Percentiles rank a stretch among this genome's conserved stretches.
phyloP scores from a whole-genome alignment of 2,797 vertebrate species.

The Luscinia luscinia region DNA sequence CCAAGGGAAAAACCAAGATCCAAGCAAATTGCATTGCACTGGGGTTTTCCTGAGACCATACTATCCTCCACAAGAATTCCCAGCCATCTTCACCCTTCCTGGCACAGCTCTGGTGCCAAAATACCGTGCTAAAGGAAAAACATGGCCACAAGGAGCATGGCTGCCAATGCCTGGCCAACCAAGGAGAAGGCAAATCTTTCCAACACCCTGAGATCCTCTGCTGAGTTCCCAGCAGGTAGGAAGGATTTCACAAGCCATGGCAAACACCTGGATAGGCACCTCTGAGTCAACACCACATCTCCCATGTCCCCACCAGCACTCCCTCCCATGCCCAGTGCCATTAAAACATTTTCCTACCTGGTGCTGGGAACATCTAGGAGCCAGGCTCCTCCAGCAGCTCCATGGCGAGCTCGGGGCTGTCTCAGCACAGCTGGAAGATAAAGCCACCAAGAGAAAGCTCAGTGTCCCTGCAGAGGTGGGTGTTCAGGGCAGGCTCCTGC shows the following conservation, averaged over 20 bases:
- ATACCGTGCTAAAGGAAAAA: neutral
- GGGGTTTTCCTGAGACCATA: fast-evolving
- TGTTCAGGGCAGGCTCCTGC: neutral
- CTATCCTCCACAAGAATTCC: neutral
- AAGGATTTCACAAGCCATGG: neutral
- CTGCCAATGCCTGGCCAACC: fast-evolving
- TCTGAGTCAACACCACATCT: neutral
- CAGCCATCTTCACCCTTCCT: fast-evolving
- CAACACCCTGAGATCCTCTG: neutral
- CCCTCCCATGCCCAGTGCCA: neutral
- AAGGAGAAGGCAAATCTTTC: neutral
- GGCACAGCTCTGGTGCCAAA: neutral
- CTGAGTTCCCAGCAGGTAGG: neutral
- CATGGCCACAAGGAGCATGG: fast-evolving
- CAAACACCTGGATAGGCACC: neutral
- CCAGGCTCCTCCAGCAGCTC: conserved; percentile 48
- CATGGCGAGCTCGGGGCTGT: neutral
- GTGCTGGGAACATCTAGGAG: conserved; percentile 28
- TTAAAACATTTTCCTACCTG: conserved; percentile 67
- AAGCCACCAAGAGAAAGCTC: conserved; percentile 16
- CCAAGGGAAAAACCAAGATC: fast-evolving
- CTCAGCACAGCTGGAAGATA: conserved; percentile 53
- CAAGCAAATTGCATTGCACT: fast-evolving
- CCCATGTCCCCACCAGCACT: neutral
- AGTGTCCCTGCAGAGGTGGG: neutral